These are phyloP conservation scores for Neotoxoptera formosana DNA, from an alignment of 1,140 invertebrate genomes.

Conservation along the genomic window DNA sequence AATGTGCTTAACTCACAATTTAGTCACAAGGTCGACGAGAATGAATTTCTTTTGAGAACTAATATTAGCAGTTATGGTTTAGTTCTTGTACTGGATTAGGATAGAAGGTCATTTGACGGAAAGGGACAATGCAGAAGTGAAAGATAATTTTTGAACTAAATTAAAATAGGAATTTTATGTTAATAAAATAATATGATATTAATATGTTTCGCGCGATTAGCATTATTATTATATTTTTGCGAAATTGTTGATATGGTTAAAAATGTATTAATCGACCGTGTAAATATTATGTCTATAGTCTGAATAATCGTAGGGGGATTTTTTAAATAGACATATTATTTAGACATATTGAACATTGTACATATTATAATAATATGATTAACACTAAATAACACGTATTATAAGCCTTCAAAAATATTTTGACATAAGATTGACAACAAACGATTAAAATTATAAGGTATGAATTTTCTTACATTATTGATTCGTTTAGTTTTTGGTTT, in stretches of 20 bases:
- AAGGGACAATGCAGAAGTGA: background rate
- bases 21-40: background rate
- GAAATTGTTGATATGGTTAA: background rate
- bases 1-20: background rate
- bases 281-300: background rate
- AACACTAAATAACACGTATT: background rate
- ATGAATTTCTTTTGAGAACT: background rate
- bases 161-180: background rate
- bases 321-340: background rate
- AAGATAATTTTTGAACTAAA: background rate
- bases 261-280: background rate
- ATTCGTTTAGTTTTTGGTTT: background rate
- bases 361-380: background rate
- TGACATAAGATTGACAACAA: background rate
- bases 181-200: slow-evolving; percentile 6
- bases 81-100: background rate
- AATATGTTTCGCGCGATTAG: background rate
- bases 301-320: background rate
- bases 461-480: background rate
- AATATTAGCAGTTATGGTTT: background rate
- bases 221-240: background rate
- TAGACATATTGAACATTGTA: background rate
- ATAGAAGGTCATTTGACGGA: background rate
- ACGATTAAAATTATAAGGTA: background rate
- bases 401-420: background rate